A percentile compares a stretch with the other conserved stretches of the same genome.
Evolutionary conservation across 2,797 vertebrate species (phyloP).

Genomic region (Rhabdomys pumilio): DNA sequence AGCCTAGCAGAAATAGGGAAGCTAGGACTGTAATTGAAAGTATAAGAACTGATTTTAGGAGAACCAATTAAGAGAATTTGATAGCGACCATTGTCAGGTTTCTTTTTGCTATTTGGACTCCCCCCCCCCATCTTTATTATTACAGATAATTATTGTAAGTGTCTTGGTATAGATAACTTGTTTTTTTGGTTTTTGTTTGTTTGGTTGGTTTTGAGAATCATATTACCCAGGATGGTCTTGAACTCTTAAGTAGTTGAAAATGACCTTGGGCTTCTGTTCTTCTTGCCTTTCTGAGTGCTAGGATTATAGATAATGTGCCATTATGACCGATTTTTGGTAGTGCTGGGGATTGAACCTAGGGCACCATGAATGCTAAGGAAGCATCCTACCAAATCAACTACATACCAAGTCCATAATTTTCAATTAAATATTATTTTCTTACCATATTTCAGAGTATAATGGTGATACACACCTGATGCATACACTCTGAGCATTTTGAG

Average conservation of each 20-base stretch:
- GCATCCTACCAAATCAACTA: not conserved
- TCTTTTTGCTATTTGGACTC: conserved; percentile 18
- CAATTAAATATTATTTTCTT: conserved; percentile 37
- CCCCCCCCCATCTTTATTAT: conserved; percentile 50
- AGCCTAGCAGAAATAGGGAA: not conserved
- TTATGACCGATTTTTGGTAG: not conserved
- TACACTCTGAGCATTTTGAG: not conserved
- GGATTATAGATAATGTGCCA: not conserved
- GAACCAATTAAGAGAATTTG: conserved; percentile 46
- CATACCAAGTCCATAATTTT: not conserved
- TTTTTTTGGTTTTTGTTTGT: not conserved
- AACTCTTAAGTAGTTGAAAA: not conserved
- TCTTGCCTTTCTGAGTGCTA: not conserved
- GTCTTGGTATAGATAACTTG: conserved; percentile 29
- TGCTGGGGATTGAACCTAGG: not conserved
- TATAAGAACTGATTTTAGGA: conserved; percentile 43
- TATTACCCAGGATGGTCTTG: not conserved
- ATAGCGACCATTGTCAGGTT: not conserved
- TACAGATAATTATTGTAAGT: conserved; percentile 45
- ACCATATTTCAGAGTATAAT: not conserved
- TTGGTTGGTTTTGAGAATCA: not conserved
- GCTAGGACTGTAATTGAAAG: not conserved
- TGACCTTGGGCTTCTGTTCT: not conserved
- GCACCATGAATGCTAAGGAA: not conserved
- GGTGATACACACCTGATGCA: not conserved